Percentiles rank a stretch among this genome's conserved stretches.
Conservation (phyloP, 2,888 invertebrate genomes). For the Acleris literana region DNA sequence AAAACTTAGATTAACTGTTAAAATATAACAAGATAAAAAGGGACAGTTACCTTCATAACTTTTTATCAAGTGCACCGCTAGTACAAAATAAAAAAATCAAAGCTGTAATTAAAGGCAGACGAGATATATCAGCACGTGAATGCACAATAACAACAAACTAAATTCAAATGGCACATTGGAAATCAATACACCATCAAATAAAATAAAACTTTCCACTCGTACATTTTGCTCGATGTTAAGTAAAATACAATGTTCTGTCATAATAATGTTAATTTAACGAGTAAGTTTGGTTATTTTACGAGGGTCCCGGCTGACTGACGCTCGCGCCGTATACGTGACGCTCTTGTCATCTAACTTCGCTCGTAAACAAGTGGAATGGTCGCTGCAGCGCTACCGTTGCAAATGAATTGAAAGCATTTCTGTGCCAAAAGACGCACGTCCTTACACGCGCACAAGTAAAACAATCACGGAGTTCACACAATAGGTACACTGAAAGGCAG, state of each 20-base stretch:
- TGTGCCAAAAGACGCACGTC: conserved; percentile 31
- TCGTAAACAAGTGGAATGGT: conserved; percentile 56
- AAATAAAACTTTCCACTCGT: conserved; percentile 15
- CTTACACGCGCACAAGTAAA: conserved; percentile 15
- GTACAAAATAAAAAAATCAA: too few species aligned
- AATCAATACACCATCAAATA: too few species aligned
- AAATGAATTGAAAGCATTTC: conserved; percentile 49
- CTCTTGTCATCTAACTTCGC: conserved; percentile 58
- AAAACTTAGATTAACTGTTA: too few species aligned
- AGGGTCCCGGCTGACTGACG: conserved; percentile 43
- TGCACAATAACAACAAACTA: not conserved
- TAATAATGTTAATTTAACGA: conserved; percentile 51
- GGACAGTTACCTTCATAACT: too few species aligned
- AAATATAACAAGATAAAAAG: too few species aligned
- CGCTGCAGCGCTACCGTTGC: conserved; percentile 49
- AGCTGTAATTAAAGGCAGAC: too few species aligned
- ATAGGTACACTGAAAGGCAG: not conserved
- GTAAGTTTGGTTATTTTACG: conserved; percentile 50
- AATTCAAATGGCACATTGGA: too few species aligned
- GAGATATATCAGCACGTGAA: too few species aligned
- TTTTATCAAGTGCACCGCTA: too few species aligned
- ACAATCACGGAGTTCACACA: conserved; percentile 12
- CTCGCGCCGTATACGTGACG: conserved; percentile 45
- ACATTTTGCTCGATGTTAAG: conserved; percentile 27
- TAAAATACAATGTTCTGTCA: conserved; percentile 48